A percentile compares a stretch with the other conserved stretches of the same genome.
Evolutionary conservation across 92 coral and sea anemone species (phyloP).

Genomic region (Heteractis magnifica): DNA sequence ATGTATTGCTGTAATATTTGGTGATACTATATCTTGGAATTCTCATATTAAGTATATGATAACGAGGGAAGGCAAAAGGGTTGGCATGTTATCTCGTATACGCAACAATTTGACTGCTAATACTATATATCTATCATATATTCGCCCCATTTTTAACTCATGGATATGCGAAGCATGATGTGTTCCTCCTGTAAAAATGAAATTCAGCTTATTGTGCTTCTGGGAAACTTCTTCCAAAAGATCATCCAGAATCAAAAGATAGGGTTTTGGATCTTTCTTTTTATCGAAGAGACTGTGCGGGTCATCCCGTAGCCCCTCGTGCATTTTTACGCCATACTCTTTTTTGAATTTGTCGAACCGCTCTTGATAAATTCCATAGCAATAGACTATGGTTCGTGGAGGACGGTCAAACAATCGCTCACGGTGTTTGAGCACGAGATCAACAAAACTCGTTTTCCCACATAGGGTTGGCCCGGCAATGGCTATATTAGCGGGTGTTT

Average conservation of each 20-base stretch:
- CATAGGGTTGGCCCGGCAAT: background rate
- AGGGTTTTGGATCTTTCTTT: constrained; percentile 1
- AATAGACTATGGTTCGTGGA: background rate
- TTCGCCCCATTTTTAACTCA: no score
- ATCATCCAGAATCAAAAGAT: background rate
- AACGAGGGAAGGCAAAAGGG: background rate
- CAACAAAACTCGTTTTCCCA: background rate
- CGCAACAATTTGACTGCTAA: background rate
- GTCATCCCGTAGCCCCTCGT: background rate
- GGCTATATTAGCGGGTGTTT: background rate
- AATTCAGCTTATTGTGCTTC: background rate
- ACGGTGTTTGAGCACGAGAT: background rate
- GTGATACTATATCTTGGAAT: background rate
- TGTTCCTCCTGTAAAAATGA: constrained; percentile 1
- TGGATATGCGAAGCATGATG: no score
- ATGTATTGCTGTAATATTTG: background rate
- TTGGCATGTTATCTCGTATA: background rate
- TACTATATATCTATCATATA: no score
- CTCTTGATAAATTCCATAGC: constrained; percentile 7
- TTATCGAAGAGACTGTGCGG: background rate
- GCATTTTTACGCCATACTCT: background rate
- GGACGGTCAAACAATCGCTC: background rate
- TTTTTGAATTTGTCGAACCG: background rate
- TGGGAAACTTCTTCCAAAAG: background rate
- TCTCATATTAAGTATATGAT: background rate